These are phyloP conservation scores for Stomatorhinus ivindoensis DNA, from an alignment of 2,113 vertebrate genomes.

Conservation along the genomic window DNA sequence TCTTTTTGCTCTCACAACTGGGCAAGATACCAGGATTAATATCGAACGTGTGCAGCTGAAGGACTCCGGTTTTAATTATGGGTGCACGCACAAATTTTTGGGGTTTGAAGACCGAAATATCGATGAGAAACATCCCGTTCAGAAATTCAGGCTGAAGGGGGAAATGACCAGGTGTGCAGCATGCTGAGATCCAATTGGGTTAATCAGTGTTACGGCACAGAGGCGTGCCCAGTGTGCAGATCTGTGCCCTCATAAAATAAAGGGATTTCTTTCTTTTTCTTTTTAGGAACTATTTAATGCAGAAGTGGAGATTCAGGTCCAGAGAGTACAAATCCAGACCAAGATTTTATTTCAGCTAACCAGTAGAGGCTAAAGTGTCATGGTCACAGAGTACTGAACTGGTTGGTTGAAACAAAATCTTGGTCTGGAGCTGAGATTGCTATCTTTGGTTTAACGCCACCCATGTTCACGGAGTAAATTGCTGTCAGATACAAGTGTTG, in stretches of 20 bases:
- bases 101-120: not conserved
- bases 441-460: not conserved
- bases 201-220: not conserved
- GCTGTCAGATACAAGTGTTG: not conserved
- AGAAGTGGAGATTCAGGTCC: too few species aligned
- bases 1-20: not conserved
- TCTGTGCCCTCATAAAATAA: not conserved
- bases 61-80: not conserved
- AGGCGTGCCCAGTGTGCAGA: not conserved
- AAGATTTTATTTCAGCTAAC: too few species aligned
- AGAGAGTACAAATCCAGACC: too few species aligned
- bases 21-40: not conserved
- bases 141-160: not conserved
- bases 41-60: not conserved
- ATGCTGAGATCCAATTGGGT: not conserved
- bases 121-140: not conserved
- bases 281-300: not conserved
- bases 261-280: not conserved
- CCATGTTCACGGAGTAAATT: not conserved
- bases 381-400: too few species aligned
- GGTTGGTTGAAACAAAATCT: too few species aligned
- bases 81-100: not conserved
- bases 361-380: too few species aligned
- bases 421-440: too few species aligned
- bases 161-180: not conserved